Evolutionary conservation across 2,113 vertebrate genomes (phyloP), one percentile per base, ranked within the genome.

Genomic region (Girardinichthys multiradiatus): DNA sequence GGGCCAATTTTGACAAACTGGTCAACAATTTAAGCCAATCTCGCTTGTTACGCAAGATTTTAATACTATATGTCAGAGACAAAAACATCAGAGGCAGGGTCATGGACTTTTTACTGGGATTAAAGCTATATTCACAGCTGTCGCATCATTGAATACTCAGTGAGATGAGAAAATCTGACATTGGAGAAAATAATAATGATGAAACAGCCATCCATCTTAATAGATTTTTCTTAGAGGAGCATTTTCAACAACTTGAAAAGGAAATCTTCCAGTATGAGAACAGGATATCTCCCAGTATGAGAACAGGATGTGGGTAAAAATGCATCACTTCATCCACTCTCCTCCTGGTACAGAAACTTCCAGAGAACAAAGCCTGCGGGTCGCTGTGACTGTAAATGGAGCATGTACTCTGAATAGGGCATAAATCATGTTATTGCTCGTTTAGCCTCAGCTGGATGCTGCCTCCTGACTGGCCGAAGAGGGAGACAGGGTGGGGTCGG

Each of bases 401-500:
- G 79, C 77, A 39, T 74, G 57, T 48, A 58, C 74, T 81, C 77
- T 48, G 57, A 80, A 62, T 42, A 70, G 76, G 45, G 35, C 72
- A 88, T 90, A 80, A 91, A 91, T 92, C 84, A 84, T 42, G 73
- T 79, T 87, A 84, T 68, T 80, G 82, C 83, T 85, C 76, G 71
- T 83, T 90, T 70, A 85, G 81, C 64, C 31, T 68, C 68, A 80
- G 28, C 65, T 0, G n/a, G 57, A 35, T 54, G 64, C 61, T 0
- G 39, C 33, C 60, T 57, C 64, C 57, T 28, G 48, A 89, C 84
- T 90, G 87, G 89, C 80, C 72, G 8, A 57, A 28, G 51, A 39
- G 63, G 48, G 79, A 77, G 77, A 76, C 70, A 70, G 87, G 87
- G 87, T 79, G 86, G 76, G 80, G 84, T 79, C 45, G 42, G 80